These are phyloP conservation scores for Glareola pratincola DNA, from an alignment of 2,113 vertebrate genomes.

Conservation along the genomic window DNA sequence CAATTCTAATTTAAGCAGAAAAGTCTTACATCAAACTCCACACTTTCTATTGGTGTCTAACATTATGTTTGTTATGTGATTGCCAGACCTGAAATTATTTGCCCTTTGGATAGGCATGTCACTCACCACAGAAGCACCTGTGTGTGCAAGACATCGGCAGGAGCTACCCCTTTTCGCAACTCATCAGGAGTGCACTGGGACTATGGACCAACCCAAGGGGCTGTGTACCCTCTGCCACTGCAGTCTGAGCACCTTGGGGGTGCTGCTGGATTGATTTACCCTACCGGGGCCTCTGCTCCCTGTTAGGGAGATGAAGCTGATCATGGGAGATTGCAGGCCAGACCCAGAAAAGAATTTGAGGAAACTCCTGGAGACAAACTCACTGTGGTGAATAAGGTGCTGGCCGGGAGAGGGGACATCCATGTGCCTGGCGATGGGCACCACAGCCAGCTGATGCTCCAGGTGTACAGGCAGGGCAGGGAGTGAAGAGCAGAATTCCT, in stretches of 20 bases:
- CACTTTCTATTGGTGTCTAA: neutral
- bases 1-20: neutral
- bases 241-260: neutral
- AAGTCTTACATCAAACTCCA: neutral
- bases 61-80: too few species aligned
- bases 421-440: neutral
- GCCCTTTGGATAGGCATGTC: neutral
- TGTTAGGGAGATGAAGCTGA: neutral
- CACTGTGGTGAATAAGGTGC: neutral
- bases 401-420: neutral
- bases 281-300: neutral
- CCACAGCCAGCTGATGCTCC: neutral
- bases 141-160: neutral
- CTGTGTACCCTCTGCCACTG: rapidly evolving
- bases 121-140: neutral
- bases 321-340: neutral
- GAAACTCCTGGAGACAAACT: neutral
- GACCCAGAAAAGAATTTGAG: neutral
- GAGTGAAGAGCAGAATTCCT: neutral
- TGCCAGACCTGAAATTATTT: neutral
- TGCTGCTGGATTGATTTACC: neutral
- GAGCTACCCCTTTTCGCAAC: neutral
- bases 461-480: neutral
- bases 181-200: neutral
- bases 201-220: neutral